phyloP scores from a whole-genome alignment of 2,888 invertebrate genomes.

The Drosophila incognita region DNA sequence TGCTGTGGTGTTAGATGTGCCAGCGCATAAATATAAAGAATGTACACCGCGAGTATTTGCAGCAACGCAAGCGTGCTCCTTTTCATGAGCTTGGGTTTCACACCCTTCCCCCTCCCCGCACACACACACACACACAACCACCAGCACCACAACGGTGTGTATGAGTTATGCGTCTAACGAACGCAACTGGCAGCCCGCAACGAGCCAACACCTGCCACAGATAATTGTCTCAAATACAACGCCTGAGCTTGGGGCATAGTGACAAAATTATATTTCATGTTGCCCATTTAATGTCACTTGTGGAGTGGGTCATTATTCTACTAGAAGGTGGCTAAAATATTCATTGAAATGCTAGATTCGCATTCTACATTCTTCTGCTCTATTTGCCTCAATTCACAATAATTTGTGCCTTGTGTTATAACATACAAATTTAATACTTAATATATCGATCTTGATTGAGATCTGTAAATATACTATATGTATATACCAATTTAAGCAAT shows the following conservation, averaged over 20 bases:
- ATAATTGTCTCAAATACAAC: conserved; percentile 34
- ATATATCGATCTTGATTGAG: too few species aligned
- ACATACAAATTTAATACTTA: neutral
- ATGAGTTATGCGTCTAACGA: conserved; percentile 61
- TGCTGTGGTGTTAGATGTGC: conserved; percentile 38
- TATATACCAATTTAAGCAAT: too few species aligned
- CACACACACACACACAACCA: neutral
- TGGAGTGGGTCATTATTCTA: neutral
- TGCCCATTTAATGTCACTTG: neutral
- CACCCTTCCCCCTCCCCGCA: neutral
- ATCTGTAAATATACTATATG: too few species aligned
- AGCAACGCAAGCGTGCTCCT: conserved; percentile 20
- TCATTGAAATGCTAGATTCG: neutral
- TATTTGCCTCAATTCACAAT: neutral
- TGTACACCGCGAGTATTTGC: conserved; percentile 55
- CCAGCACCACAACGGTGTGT: conserved; percentile 48
- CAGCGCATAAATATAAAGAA: conserved; percentile 69
- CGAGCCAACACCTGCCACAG: conserved; percentile 47
- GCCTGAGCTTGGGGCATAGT: neutral
- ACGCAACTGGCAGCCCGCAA: conserved; percentile 29
- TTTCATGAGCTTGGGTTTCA: conserved; percentile 39
- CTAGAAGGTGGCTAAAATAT: neutral
- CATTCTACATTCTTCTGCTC: neutral
- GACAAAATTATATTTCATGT: conserved; percentile 20
- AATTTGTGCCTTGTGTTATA: neutral